Percentiles rank a stretch among this genome's conserved stretches.
phyloP scores from a whole-genome alignment of 2,888 invertebrate species.

The Sarcophaga rosellei region DNA sequence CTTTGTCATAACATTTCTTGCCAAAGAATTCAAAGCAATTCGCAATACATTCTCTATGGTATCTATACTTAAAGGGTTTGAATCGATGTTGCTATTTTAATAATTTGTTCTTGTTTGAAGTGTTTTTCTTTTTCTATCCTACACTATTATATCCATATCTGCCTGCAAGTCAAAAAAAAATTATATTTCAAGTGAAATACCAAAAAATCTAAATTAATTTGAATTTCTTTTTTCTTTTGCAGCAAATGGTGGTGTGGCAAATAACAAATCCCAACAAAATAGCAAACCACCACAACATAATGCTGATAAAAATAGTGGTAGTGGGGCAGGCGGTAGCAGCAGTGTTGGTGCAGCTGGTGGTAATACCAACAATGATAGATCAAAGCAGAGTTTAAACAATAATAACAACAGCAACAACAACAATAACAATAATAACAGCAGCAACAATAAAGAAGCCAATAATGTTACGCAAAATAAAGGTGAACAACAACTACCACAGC shows the following conservation, averaged over 20 bases:
- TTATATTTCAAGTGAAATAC: neutral
- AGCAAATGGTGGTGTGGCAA: conserved; percentile 80
- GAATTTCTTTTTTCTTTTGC: conserved; percentile 30
- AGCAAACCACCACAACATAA: conserved; percentile 77
- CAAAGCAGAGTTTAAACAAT: conserved; percentile 72
- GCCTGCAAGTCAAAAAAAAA: too few species aligned
- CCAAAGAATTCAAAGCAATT: too few species aligned
- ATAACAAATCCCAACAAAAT: conserved; percentile 78
- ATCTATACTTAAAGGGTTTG: too few species aligned
- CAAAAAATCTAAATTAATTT: neutral
- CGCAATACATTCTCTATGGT: too few species aligned
- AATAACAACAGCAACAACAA: conserved; percentile 71
- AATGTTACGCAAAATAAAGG: conserved; percentile 71
- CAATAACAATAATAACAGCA: conserved; percentile 70
- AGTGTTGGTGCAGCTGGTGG: conserved; percentile 70
- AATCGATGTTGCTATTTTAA: too few species aligned
- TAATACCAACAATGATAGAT: conserved; percentile 70
- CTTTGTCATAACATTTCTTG: too few species aligned
- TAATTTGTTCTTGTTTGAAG: too few species aligned
- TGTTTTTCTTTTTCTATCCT: too few species aligned
- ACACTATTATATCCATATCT: too few species aligned
- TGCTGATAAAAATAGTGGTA: conserved; percentile 76
- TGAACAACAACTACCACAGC: conserved; percentile 62
- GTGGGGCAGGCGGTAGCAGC: conserved; percentile 68
- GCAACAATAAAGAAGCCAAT: conserved; percentile 73